phyloP scores from a whole-genome alignment of 2,888 invertebrate species.

The Limenitis camilla region DNA sequence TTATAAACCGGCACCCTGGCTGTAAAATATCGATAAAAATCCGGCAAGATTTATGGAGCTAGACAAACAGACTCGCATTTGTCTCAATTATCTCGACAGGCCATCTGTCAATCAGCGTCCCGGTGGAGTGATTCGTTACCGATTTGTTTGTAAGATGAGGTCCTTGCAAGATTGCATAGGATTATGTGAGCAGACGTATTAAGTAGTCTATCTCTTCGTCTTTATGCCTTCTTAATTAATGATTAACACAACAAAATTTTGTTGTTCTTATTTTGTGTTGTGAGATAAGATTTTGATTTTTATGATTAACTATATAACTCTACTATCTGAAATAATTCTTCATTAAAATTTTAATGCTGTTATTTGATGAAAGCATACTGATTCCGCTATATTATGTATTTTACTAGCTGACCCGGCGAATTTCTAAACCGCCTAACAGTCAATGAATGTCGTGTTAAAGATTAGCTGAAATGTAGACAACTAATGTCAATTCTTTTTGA shows the following conservation, averaged over 20 bases:
- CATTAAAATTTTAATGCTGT: too few species aligned
- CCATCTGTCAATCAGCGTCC: constrained; percentile 70
- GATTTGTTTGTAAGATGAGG: constrained; percentile 30
- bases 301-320: too few species aligned
- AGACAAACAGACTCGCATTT: constrained; percentile 58
- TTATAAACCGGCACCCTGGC: constrained; percentile 5
- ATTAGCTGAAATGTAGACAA: too few species aligned
- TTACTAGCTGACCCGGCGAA: too few species aligned
- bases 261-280: neutral
- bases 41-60: constrained; percentile 45
- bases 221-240: neutral
- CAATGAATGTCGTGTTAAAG: too few species aligned
- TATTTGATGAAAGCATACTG: too few species aligned
- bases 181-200: neutral
- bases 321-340: too few species aligned
- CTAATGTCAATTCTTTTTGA: too few species aligned
- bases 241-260: neutral
- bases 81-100: constrained; percentile 69
- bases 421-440: too few species aligned
- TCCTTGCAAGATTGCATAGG: constrained; percentile 7
- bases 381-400: too few species aligned
- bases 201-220: neutral
- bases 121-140: constrained; percentile 64
- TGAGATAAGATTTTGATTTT: too few species aligned
- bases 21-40: constrained; percentile 40